These are phyloP conservation scores for Octopus sinensis DNA, from an alignment of 1,140 invertebrate genomes.

Conservation along the genomic window DNA sequence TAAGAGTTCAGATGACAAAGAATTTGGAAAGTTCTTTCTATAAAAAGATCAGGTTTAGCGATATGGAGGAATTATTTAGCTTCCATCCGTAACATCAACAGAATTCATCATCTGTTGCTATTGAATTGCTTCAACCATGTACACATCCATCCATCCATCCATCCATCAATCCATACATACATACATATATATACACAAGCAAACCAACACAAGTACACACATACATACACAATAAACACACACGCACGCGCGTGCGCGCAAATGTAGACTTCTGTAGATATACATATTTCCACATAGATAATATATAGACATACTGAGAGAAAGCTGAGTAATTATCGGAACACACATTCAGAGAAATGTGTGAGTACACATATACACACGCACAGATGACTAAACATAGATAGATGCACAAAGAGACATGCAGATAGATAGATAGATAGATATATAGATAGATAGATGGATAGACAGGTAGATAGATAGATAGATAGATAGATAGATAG, in stretches of 20 bases:
- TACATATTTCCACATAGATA: neutral
- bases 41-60: too few relatives aligned
- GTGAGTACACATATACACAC: neutral
- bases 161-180: neutral
- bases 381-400: neutral
- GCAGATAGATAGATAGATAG: neutral
- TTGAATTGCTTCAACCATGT: neutral
- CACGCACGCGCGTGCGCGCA: neutral
- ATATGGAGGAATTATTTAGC: too few relatives aligned
- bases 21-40: too few relatives aligned
- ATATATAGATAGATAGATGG: neutral
- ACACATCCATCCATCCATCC: neutral
- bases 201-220: neutral
- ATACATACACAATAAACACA: neutral
- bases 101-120: too few relatives aligned
- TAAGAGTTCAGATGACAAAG: too few relatives aligned
- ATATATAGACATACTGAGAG: neutral
- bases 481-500: neutral
- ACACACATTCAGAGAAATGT: neutral
- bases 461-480: neutral
- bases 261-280: neutral
- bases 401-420: neutral
- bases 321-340: neutral
- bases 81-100: too few relatives aligned
- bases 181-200: neutral